phyloP scores from a whole-genome alignment of 2,113 vertebrate species.

The Chelonoidis abingdonii region DNA sequence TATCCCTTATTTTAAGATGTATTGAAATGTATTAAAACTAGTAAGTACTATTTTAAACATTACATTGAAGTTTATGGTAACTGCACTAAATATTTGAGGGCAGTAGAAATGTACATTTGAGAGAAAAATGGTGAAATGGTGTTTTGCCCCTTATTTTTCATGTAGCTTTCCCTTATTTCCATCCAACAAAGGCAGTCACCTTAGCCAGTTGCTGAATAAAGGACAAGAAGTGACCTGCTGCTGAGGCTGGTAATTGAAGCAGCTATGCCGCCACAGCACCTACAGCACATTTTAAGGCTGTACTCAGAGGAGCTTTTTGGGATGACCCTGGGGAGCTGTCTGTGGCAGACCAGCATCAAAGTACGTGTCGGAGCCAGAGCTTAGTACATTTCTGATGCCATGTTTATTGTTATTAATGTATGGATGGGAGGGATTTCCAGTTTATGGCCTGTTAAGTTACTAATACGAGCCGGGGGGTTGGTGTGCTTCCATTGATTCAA shows the following conservation, averaged over 20 bases:
- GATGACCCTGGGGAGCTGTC: neutral
- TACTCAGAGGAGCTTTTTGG: neutral
- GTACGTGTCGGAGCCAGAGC: neutral
- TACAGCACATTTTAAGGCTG: neutral
- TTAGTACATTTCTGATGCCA: neutral
- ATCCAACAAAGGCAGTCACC: too few species aligned
- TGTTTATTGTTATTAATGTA: neutral
- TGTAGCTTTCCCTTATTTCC: too few species aligned
- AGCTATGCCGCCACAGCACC: neutral
- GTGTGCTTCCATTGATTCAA: neutral
- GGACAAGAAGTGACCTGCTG: neutral
- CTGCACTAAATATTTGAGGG: too few species aligned
- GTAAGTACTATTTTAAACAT: too few species aligned
- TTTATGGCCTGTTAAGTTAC: neutral
- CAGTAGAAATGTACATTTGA: too few species aligned
- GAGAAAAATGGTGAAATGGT: too few species aligned
- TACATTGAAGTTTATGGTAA: too few species aligned
- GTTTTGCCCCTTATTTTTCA: too few species aligned
- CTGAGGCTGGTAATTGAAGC: neutral
- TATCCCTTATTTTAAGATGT: too few species aligned
- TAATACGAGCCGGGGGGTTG: neutral
- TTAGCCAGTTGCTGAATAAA: neutral
- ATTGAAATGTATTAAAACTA: too few species aligned
- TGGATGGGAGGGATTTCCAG: neutral
- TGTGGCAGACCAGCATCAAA: neutral